phyloP scores from a whole-genome alignment of 2,888 invertebrate genomes.

The Ophioninae sp. region DNA sequence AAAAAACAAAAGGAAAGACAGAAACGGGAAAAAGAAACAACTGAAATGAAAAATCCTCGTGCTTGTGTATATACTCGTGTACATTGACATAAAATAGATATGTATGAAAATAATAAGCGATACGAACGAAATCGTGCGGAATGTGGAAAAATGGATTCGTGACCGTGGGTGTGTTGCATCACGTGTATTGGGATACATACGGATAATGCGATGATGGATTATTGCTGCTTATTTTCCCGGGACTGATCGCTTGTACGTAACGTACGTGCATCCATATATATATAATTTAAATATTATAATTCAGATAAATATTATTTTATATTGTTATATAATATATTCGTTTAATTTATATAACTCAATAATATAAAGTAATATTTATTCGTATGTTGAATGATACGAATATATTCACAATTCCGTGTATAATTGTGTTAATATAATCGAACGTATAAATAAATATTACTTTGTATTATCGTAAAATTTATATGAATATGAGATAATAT shows the following conservation, averaged over 20 bases:
- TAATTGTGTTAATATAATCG: background rate
- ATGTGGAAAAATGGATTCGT: slow-evolving; percentile 33
- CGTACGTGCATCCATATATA: background rate
- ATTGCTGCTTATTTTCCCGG: background rate
- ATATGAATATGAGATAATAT: background rate
- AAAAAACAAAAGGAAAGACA: background rate
- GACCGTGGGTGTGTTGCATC: slow-evolving; percentile 48
- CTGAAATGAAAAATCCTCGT: background rate
- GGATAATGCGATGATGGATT: slow-evolving; percentile 37
- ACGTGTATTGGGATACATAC: slow-evolving; percentile 31
- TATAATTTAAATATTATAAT: background rate
- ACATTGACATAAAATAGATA: slow-evolving; percentile 23
- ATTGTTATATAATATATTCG: background rate
- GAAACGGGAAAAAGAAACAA: background rate
- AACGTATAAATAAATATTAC: background rate
- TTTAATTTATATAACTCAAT: background rate
- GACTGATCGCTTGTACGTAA: background rate
- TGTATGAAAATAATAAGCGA: slow-evolving; percentile 2
- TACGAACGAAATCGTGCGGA: slow-evolving; percentile 46
- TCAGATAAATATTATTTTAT: background rate
- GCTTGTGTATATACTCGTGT: slow-evolving; percentile 15
- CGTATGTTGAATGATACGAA: background rate
- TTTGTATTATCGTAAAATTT: background rate
- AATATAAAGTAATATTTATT: background rate
- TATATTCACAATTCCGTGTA: background rate